Base-by-base conservation (phyloP, 2,113 vertebrate species). In the Prionailurus bengalensis region DNA sequence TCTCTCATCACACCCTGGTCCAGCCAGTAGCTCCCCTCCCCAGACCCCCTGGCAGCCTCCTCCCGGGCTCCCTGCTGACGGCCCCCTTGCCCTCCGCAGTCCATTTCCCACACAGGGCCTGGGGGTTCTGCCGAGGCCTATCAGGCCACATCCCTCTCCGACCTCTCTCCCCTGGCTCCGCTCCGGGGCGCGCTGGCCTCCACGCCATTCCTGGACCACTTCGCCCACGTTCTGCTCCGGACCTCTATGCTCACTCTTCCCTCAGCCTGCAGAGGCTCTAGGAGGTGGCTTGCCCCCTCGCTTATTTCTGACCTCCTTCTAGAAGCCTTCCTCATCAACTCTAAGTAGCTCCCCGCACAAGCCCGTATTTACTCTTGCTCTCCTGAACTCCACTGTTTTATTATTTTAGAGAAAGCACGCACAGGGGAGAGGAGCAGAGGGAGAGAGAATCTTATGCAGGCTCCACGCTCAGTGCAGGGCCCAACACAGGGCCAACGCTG, bases 191-290 rank as follows among this genome's bases (percentile, higher is more conserved):
- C 13, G 15, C 21, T 0, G 3, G 53, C 63, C 25, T 14, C 45
- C 53, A 4, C 1, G 4, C 42, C 55, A 39, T 1, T 17, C 36
- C 36, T 0, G 5, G 25, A 16, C 13, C 39, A 68, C 48, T 6
- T 27, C 76, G 23, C 61, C 42, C 66, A 5, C 2, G 19, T 76
- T 68, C 61, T 58, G 5, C 73, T 51, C 23, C 1, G 82, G 42
- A 78, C 61, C n/a, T 53, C 63, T 4, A 12, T 0, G 1, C 58
- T 8, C 5, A 66, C 48, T 39, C 68, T 13, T 8, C 42, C 53
- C 71, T 11, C 0, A 0, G 36, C 48, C 55, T 48, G 58, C 27
- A 61, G 31, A 2, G 36, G 36, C 48, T 55, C 74, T 25, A 4
- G 42, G 3, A 0, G 5, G 7, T 10, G 15, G 53, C 36, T 89